phyloP scores from a whole-genome alignment of 2,797 vertebrate species.

The Cynopterus sphinx region DNA sequence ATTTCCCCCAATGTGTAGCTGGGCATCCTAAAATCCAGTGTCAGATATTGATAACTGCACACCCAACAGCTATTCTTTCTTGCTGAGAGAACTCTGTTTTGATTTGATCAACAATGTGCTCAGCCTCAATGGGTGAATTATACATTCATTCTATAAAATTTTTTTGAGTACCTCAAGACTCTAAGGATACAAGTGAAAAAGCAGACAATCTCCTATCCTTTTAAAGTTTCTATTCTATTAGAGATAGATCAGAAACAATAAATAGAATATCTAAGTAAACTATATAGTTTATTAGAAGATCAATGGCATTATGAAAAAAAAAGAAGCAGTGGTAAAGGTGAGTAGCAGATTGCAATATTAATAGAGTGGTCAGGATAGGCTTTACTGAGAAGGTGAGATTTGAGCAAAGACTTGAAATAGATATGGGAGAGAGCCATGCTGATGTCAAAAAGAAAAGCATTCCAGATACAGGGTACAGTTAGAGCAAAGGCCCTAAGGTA shows the following conservation, averaged over 20 bases:
- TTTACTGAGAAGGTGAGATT: not conserved
- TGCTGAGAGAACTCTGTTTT: not conserved
- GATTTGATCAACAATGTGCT: not conserved
- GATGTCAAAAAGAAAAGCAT: not conserved
- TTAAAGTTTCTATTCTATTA: not conserved
- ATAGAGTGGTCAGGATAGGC: not conserved
- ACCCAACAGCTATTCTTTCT: not conserved
- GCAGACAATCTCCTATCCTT: not conserved
- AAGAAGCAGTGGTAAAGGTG: not conserved
- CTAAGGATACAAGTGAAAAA: not conserved
- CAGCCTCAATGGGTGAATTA: not conserved
- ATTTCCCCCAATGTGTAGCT: not conserved
- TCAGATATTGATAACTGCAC: not conserved
- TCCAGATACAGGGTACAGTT: not conserved
- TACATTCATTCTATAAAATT: not conserved
- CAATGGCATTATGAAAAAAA: not conserved
- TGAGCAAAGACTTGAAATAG: not conserved
- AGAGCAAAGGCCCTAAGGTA: not conserved
- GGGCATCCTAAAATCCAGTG: not conserved
- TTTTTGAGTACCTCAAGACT: not conserved
- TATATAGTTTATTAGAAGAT: not conserved
- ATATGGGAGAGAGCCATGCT: not conserved
- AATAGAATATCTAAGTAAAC: not conserved
- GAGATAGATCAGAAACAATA: not conserved
- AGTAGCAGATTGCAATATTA: not conserved